Evolutionary conservation across 1,140 invertebrate genomes (phyloP), one percentile per base, ranked within the genome.

Genomic region (Lepidotrigona ventralis): DNA sequence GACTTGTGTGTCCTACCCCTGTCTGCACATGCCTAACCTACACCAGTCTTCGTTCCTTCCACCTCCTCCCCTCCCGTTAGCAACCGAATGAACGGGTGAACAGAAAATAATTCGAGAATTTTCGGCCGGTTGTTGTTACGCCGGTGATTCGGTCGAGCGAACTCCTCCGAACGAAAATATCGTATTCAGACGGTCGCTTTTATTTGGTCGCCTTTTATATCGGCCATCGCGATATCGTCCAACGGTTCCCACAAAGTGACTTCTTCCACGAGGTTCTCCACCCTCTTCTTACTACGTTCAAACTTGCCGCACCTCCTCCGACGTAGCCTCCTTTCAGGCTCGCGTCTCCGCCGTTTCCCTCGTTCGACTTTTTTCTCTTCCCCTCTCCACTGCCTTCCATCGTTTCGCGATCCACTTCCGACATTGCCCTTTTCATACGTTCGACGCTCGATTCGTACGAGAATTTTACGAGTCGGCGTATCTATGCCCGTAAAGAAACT

Each of bases 401-500:
- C 17, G 68, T 39, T 33, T 21, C 60, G 39, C 66, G 73, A 26
- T 58, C 70, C 54, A 68, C 68, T 69, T 21, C 73, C 77, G 82
- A 63, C 75, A 29, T 78, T 70, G 73, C 63, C 73, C 74, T 78
- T 86, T 85, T 79, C 73, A 56, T 70, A 72, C 64, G 63, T 68
- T 53, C 76, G 81, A 26, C 73, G 63, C 83, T 87, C 75, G 86
- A 88, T 88, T 88, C 73, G 72, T 64, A 33, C 68, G 39, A 75
- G 80, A 64, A 88, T 83, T 88, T 88, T 85, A 88, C 86, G 86
- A 88, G 84, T 81, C 69, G 68, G 66, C 76, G 79, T 88, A 82
- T 29, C 72, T 71, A 46, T 12, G 56, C 53, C 63, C 83, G 77
- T 87, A 88, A 88, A 85, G 79, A 88, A 88, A 88, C 60, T 88